These are phyloP conservation scores for Fringilla coelebs DNA, from an alignment of 2,797 vertebrate species.

Conservation along the genomic window DNA sequence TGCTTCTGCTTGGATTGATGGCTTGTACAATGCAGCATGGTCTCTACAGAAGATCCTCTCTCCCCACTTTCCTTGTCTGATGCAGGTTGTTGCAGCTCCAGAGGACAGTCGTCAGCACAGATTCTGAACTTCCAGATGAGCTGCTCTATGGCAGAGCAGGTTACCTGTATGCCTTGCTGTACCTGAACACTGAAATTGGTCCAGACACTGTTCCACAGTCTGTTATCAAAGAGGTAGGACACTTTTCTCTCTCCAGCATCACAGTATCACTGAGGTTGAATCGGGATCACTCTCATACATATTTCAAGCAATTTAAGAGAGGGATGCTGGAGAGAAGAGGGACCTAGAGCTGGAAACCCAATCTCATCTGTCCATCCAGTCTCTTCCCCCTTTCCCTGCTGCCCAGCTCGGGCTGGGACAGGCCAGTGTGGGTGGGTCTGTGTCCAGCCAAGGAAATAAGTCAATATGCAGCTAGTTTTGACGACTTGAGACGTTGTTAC, in stretches of 20 bases:
- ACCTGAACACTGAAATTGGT: slow-evolving; percentile 88
- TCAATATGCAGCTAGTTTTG: background rate
- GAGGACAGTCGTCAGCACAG: slow-evolving; percentile 78
- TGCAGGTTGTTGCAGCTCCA: slow-evolving; percentile 90
- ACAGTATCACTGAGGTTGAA: background rate
- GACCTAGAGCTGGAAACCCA: background rate
- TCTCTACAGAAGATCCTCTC: background rate
- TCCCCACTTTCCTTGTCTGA: background rate
- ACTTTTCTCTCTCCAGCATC: background rate
- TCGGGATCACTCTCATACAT: background rate
- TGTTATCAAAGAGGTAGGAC: slow-evolving; percentile 82
- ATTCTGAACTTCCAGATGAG: slow-evolving; percentile 89
- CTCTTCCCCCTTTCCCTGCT: background rate
- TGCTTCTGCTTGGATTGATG: background rate
- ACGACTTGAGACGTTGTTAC: background rate
- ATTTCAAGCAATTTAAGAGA: background rate
- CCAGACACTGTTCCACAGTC: slow-evolving; percentile 80
- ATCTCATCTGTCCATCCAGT: background rate
- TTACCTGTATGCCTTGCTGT: slow-evolving; percentile 90
- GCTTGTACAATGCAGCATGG: background rate
- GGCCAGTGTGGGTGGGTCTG: background rate
- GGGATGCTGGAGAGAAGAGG: background rate
- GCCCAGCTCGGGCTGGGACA: background rate
- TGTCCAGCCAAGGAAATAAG: background rate
- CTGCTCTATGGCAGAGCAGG: slow-evolving; percentile 91